Percentiles rank a stretch among this genome's conserved stretches.
These are phyloP conservation scores for Diplazon laetatorius DNA, from an alignment of 2,888 invertebrate genomes.

Conservation along the genomic window DNA sequence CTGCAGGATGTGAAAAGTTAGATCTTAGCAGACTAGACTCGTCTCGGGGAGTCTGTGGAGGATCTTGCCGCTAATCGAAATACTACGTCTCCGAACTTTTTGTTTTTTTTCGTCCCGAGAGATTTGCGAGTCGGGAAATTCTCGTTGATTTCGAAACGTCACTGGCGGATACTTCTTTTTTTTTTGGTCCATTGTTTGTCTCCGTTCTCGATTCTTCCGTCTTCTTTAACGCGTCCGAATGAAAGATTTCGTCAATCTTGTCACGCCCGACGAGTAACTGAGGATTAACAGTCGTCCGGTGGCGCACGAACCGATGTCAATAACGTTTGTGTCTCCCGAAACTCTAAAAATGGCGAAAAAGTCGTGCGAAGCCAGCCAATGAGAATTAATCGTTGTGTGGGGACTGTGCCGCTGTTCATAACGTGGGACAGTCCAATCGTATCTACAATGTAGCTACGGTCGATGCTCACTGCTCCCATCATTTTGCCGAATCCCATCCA, in stretches of 20 bases:
- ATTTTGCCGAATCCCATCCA: background rate
- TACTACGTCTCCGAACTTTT: background rate
- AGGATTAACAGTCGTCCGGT: background rate
- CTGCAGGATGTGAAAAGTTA: background rate
- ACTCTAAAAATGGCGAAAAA: background rate
- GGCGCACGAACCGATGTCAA: background rate
- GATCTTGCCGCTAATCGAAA: conserved; percentile 17
- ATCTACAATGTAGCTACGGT: background rate
- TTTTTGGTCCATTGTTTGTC: conserved; percentile 11
- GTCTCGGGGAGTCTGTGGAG: background rate
- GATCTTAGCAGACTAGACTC: background rate
- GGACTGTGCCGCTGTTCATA: background rate
- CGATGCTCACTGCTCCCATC: background rate
- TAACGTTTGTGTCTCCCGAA: background rate
- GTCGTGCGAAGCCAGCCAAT: conserved; percentile 55
- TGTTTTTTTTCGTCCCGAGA: background rate
- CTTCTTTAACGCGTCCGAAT: conserved; percentile 3
- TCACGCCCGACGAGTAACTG: conserved; percentile 37
- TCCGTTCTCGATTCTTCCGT: background rate
- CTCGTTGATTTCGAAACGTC: background rate
- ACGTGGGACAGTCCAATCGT: background rate
- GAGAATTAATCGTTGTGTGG: conserved; percentile 67
- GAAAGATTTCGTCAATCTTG: conserved; percentile 30
- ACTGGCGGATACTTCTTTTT: conserved; percentile 2
- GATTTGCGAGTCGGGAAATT: background rate